These are phyloP conservation scores for Cheiracanthium punctorium DNA, from an alignment of 2,888 invertebrate species.

Conservation along the genomic window DNA sequence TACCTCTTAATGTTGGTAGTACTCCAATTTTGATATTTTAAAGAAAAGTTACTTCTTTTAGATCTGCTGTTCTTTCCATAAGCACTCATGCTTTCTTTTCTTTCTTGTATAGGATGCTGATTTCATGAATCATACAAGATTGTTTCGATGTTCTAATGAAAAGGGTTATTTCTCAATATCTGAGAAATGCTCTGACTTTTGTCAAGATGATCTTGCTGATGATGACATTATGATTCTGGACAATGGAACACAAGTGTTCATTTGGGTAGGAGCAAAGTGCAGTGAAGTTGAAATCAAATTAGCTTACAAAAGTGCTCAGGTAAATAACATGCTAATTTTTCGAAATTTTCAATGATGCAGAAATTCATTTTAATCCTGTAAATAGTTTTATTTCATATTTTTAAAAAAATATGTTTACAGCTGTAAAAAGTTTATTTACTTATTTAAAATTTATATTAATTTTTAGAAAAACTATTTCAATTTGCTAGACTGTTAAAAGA, in stretches of 20 bases:
- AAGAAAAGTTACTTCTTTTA: too few species aligned
- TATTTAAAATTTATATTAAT: too few species aligned
- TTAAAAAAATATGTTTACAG: neutral
- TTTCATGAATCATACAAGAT: slow-evolving; percentile 92
- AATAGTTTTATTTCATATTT: neutral
- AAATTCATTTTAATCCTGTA: too few species aligned
- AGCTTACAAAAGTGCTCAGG: slow-evolving; percentile 98
- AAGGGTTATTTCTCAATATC: slow-evolving; percentile 99
- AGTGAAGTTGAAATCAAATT: slow-evolving; percentile 99
- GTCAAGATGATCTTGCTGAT: slow-evolving; percentile 98
- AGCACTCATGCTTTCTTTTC: too few species aligned
- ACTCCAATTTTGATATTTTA: too few species aligned
- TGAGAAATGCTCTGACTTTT: slow-evolving; percentile 98
- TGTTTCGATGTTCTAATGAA: slow-evolving; percentile 99
- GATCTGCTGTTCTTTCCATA: too few species aligned
- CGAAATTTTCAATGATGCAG: neutral
- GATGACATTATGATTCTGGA: slow-evolving; percentile 99
- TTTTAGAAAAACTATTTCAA: too few species aligned
- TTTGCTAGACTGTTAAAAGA: too few species aligned
- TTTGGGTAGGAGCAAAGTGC: slow-evolving; percentile 97
- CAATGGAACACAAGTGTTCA: slow-evolving; percentile 97
- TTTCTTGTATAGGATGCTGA: slow-evolving; percentile 81
- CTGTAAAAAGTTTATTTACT: neutral
- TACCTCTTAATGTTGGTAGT: too few species aligned
- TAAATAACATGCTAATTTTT: slow-evolving; percentile 76